These are phyloP conservation scores for Sphyrna mokarran DNA, from an alignment of 2,113 vertebrate species.

Conservation along the genomic window DNA sequence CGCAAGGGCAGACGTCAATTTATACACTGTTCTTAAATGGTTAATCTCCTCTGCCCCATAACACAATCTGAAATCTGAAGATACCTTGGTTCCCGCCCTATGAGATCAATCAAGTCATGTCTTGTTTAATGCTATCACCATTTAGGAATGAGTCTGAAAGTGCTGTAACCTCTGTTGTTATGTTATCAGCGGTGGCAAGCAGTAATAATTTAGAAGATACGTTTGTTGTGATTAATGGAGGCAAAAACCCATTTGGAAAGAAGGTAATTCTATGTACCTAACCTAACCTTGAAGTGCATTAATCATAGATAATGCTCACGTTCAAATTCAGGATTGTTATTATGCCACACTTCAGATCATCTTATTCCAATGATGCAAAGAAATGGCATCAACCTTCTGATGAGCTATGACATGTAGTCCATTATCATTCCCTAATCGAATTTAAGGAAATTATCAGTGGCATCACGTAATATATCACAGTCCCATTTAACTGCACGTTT, in stretches of 20 bases:
- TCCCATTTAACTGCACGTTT: neutral
- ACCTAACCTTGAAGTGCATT: slow-evolving; percentile 28
- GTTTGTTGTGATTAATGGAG: slow-evolving; percentile 7
- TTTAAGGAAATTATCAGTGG: slow-evolving; percentile 9
- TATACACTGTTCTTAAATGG: neutral
- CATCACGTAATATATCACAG: slow-evolving; percentile 7
- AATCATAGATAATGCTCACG: slow-evolving; percentile 27
- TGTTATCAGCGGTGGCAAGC: slow-evolving; percentile 3
- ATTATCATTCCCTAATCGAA: slow-evolving; percentile 23
- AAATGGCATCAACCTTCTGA: slow-evolving; percentile 16
- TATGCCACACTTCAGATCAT: slow-evolving; percentile 28
- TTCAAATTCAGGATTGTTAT: slow-evolving; percentile 2
- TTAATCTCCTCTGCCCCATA: neutral
- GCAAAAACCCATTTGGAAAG: slow-evolving; percentile 14
- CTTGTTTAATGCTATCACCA: neutral
- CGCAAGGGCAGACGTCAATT: neutral
- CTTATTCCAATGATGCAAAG: slow-evolving; percentile 19
- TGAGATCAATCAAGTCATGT: neutral
- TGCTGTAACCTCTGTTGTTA: slow-evolving; percentile 13
- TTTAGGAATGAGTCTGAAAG: neutral
- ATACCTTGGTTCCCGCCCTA: neutral
- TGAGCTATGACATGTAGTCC: slow-evolving; percentile 15
- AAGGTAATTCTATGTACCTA: slow-evolving; percentile 19
- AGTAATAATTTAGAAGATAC: slow-evolving; percentile 28
- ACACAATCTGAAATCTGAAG: neutral